phyloP scores from a whole-genome alignment of 1,140 invertebrate species.

The Procambarus clarkii region DNA sequence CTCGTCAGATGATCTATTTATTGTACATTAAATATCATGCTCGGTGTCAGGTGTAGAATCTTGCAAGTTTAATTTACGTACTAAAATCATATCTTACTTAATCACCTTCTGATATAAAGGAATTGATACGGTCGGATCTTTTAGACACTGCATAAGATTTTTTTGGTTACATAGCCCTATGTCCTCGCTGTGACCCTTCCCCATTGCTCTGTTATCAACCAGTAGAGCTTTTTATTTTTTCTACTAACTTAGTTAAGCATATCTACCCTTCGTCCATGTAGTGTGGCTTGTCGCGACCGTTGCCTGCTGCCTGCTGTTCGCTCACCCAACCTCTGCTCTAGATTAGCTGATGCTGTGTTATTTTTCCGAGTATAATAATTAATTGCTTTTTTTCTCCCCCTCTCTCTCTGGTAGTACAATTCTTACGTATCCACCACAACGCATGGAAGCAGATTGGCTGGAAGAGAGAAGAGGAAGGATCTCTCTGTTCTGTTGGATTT shows the following conservation, averaged over 20 bases:
- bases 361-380: not conserved
- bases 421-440: conserved; percentile 54
- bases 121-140: too few species aligned
- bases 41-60: not conserved
- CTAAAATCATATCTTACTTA: not conserved
- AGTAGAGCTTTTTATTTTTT: not conserved
- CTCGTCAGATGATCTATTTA: not conserved
- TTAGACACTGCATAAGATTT: too few species aligned
- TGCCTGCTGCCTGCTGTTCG: not conserved
- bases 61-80: not conserved
- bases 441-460: conserved; percentile 52
- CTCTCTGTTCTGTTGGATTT: conserved; percentile 1
- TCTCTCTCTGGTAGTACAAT: conserved; percentile 27
- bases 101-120: not conserved
- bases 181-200: too few species aligned
- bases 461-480: conserved; percentile 40
- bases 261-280: not conserved
- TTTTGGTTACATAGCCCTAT: too few species aligned
- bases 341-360: not conserved
- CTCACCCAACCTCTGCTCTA: not conserved
- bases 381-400: not conserved
- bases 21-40: not conserved
- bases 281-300: not conserved
- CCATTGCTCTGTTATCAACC: not conserved
- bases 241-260: too few species aligned